A percentile compares a stretch with the other conserved stretches of the same genome.
phyloP scores from a whole-genome alignment of 2,888 invertebrate species.

The Digitonthophagus gazella region DNA sequence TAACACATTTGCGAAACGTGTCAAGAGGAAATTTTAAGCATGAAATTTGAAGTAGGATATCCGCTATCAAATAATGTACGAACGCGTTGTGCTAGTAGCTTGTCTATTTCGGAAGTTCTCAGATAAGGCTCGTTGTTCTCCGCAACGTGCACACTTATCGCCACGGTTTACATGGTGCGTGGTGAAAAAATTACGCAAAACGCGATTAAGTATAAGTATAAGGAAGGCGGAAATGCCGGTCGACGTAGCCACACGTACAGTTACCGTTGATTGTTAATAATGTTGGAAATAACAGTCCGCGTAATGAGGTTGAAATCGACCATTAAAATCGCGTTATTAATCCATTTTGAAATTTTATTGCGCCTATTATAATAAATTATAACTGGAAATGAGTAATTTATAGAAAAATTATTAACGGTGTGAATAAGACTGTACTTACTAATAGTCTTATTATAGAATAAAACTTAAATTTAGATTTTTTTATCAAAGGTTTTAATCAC shows the following conservation, averaged over 20 bases:
- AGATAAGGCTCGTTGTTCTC: not conserved
- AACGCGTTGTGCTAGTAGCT: not conserved
- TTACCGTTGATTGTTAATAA: not conserved
- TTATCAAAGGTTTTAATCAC: too few species aligned
- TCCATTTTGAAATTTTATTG: not conserved
- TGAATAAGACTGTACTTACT: too few species aligned
- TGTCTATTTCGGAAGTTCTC: not conserved
- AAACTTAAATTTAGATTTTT: too few species aligned
- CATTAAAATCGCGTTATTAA: not conserved
- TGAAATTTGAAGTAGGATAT: not conserved
- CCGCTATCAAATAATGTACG: not conserved
- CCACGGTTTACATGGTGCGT: too few species aligned
- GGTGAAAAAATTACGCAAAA: not conserved
- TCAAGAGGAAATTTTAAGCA: not conserved
- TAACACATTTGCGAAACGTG: not conserved
- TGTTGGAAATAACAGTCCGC: not conserved
- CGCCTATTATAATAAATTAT: not conserved
- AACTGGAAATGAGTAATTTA: not conserved
- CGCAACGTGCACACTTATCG: not conserved
- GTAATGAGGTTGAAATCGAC: not conserved
- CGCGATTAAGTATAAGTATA: not conserved
- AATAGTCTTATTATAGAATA: too few species aligned
- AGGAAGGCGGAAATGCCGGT: not conserved
- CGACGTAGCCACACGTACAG: not conserved
- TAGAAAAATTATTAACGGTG: not conserved